Percentiles rank a stretch among this genome's conserved stretches.
Evolutionary conservation across 2,888 invertebrate genomes (phyloP).

Genomic region (Caenorhabditis sinica): DNA sequence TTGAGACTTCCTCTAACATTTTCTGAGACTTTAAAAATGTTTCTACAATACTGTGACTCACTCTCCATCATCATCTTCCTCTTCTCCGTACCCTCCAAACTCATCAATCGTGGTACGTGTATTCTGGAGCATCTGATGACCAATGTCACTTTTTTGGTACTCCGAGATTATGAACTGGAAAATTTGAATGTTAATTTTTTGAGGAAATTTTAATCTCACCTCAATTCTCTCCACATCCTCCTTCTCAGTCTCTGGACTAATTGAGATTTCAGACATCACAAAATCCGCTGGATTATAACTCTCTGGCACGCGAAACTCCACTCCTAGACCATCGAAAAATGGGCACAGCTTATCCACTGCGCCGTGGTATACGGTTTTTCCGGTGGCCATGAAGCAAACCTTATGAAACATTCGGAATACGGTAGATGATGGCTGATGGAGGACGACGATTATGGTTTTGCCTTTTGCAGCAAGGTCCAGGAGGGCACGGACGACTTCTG

Average conservation of each 20-base stretch:
- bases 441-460: slow-evolving; percentile 93
- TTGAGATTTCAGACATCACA: slow-evolving; percentile 80
- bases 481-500: slow-evolving; percentile 82
- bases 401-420: slow-evolving; percentile 92
- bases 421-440: slow-evolving; percentile 96
- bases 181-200: background rate
- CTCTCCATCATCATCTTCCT: slow-evolving; percentile 43
- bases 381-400: slow-evolving; percentile 80
- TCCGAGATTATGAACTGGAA: slow-evolving; percentile 45
- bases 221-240: slow-evolving; percentile 68
- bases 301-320: slow-evolving; percentile 74
- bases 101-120: slow-evolving; percentile 44
- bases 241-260: slow-evolving; percentile 70
- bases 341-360: slow-evolving; percentile 68
- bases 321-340: slow-evolving; percentile 70
- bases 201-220: slow-evolving; percentile 9
- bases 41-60: background rate
- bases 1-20: background rate
- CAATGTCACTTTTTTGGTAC: slow-evolving; percentile 64
- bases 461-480: slow-evolving; percentile 86
- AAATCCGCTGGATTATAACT: slow-evolving; percentile 84
- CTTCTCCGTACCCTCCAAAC: slow-evolving; percentile 42
- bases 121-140: slow-evolving; percentile 46
- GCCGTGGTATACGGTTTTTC: slow-evolving; percentile 77
- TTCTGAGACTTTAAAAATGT: background rate